phyloP scores from a whole-genome alignment of 2,113 vertebrate species.

The Oreamnos americanus region DNA sequence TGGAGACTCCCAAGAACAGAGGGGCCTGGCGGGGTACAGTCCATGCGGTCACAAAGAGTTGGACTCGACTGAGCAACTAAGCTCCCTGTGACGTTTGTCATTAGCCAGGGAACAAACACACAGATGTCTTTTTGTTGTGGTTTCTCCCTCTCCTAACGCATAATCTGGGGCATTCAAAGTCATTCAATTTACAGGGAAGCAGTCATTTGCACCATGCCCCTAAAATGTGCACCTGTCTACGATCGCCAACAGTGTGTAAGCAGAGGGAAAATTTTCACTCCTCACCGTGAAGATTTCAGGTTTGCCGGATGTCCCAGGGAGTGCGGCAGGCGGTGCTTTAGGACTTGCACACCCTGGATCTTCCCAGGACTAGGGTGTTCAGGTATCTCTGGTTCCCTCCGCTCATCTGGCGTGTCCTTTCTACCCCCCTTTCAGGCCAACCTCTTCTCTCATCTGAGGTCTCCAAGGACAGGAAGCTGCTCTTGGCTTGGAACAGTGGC shows the following conservation, averaged over 20 bases:
- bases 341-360: constrained; percentile 63
- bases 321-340: background rate
- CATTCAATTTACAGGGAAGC: background rate
- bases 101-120: background rate
- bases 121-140: no score
- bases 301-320: background rate
- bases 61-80: background rate
- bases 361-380: background rate
- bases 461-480: constrained; percentile 41
- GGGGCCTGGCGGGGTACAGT: background rate
- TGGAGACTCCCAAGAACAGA: background rate
- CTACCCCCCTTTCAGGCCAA: constrained; percentile 55
- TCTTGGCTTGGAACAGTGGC: background rate
- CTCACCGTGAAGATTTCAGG: background rate
- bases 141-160: no score
- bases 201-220: background rate
- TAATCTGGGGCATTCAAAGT: background rate
- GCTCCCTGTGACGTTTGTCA: background rate
- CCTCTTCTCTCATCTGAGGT: constrained; percentile 43
- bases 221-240: background rate
- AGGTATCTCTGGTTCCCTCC: constrained; percentile 58
- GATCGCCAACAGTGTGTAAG: background rate
- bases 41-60: background rate
- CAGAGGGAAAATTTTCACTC: background rate
- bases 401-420: constrained; percentile 38